Evolutionary conservation across 1,140 invertebrate species (phyloP), one percentile per base, ranked within the genome.

Genomic region (Muscidifurax raptorellus): DNA sequence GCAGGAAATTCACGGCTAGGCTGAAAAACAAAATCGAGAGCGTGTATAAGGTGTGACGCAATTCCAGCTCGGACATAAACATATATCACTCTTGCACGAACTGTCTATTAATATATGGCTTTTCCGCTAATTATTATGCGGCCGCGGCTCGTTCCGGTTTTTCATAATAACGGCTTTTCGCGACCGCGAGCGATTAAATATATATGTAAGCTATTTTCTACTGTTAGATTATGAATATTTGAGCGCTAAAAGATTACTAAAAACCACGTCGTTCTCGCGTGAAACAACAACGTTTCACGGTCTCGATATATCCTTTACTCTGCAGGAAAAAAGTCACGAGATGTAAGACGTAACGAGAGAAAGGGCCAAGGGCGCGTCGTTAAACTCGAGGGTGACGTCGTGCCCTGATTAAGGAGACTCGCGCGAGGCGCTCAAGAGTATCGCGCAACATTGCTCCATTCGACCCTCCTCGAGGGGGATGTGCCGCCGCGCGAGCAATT

Each of bases 401-500:
- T 79, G 85, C 74, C 67, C 77, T 85, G 80, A 86, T 86, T 83
- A 86, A 77, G 59, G 79, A 86, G 75, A 78, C 75, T 80, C 64
- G 78, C 47, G 59, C 28, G 78, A 85, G 69, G 44, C 25, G 76
- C 85, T 64, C 52, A 88, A 84, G 87, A 87, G 86, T 87, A 90
- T 90, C 82, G 47, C 80, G 47, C 76, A 86, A 88, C 88, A 89
- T 86, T 84, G 72, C 79, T 83, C 72, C 83, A 44, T 71, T 86
- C 85, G 77, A 84, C 85, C 80, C 83, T 32, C 79, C 6, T 74
- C 36, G 15, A 6, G 78, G 86, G 86, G 83, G 82, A 86, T 85
- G 86, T 80, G 77, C 85, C 30, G 86, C 83, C 40, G 86, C 84
- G 91, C 88, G 89, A 92, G 91, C 90, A 92, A 93, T 93, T 92